Evolutionary conservation across 2,113 vertebrate species (phyloP), one percentile per base, ranked within the genome.

Genomic region (Tachysurus fulvidraco): DNA sequence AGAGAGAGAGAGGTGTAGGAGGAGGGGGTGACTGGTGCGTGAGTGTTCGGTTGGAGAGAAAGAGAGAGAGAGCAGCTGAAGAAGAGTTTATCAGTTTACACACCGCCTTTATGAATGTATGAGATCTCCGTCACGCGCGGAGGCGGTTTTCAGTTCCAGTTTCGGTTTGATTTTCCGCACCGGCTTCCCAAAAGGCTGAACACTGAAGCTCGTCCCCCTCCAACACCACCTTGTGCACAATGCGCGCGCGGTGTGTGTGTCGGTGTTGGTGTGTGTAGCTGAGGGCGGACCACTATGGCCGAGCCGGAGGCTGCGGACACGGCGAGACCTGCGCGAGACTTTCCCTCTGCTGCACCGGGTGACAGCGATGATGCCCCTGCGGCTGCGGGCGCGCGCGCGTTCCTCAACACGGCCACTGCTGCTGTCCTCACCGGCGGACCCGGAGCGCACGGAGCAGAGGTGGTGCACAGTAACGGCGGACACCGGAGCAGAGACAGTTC

Each of bases 401-500:
- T 93, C 90, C 85, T 93, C 91, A 91, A 93, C 86, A 91, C 94
- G 88, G 93, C 93, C 74, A 30, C 74, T 54, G 91, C 93, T 62
- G 93, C 92, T 88, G 94, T 89, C 81, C 92, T 86, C 78, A 87
- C 91, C 88, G 81, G 77, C 14, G 89, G 65, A 5, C 87, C 78
- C 55, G 78, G 30, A 60, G 78, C 88, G 89, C 93, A 91, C 80
- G 92, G 92, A 60, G 90, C 93, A 83, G 94, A 94, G 50, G 93
- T 93, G 88, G 92, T 94, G 81, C 94, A 92, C 91, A 91, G 90
- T 81, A 96, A 95, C 55, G 95, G 95, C 64, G 93, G 95, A 81
- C 93, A 92, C 71, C 92, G 93, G 92, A 96, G 95, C 93, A 94
- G 96, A 13, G 96, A 97, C 89, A 92, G 94, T 91, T 97, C 96